Percentiles rank a stretch among this genome's conserved stretches.
phyloP scores from a whole-genome alignment of 2,113 vertebrate genomes.

The Lophura nycthemera region DNA sequence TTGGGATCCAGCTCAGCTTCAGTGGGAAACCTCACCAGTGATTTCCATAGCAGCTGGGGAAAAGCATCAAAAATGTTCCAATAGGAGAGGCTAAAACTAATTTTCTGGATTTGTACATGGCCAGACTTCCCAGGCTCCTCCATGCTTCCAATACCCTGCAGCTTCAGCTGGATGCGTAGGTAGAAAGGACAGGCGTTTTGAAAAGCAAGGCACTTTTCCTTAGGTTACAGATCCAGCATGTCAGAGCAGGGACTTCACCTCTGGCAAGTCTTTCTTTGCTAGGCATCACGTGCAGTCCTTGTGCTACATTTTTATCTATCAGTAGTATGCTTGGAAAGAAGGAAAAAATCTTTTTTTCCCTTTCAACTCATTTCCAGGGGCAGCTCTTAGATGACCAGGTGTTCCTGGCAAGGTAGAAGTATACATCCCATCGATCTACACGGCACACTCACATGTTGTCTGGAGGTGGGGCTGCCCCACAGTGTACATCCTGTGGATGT shows the following conservation, averaged over 20 bases:
- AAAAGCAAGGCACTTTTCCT: neutral
- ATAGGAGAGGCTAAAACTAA: neutral
- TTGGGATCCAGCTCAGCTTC: neutral
- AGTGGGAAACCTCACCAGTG: conserved; percentile 1
- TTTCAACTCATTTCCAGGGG: neutral
- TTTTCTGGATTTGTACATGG: neutral
- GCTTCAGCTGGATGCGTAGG: neutral
- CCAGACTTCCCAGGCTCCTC: neutral
- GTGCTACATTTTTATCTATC: neutral
- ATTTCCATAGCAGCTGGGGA: neutral
- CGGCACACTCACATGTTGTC: rapidly evolving
- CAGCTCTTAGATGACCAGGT: rapidly evolving
- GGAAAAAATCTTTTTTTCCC: neutral
- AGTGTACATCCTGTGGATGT: rapidly evolving
- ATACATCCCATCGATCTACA: neutral
- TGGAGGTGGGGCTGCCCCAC: neutral
- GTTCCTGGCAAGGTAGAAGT: neutral
- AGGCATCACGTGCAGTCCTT: neutral
- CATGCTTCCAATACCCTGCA: neutral
- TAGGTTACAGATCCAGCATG: neutral
- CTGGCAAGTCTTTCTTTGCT: neutral
- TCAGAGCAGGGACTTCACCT: neutral
- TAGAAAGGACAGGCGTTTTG: neutral
- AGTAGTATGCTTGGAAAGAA: neutral
- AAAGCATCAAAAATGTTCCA: neutral